Conservation (phyloP, 2,888 invertebrate species). For the Anthoptus insignis region DNA sequence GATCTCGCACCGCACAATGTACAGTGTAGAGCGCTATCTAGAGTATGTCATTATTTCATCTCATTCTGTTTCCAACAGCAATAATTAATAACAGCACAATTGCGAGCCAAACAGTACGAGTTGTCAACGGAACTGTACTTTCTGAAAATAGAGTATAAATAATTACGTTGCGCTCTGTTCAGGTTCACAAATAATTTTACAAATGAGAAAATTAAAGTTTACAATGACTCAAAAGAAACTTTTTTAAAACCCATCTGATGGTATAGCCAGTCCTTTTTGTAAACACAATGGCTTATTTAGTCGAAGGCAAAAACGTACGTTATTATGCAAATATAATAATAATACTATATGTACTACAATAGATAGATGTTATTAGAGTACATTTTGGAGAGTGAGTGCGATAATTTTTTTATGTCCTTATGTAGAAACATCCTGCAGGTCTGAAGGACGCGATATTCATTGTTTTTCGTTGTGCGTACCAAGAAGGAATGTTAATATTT, state of each 20-base stretch:
- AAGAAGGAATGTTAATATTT: too few species aligned
- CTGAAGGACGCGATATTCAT: too few species aligned
- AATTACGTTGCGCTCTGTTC: constrained; percentile 29
- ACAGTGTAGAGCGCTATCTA: neutral
- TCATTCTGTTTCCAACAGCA: constrained; percentile 30
- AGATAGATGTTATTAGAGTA: too few species aligned
- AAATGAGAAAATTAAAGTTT: constrained; percentile 5
- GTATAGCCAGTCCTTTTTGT: too few species aligned
- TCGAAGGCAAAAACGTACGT: neutral
- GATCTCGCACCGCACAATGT: neutral
- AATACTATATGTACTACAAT: too few species aligned
- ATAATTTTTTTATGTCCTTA: too few species aligned
- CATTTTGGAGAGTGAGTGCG: too few species aligned
- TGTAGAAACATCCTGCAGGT: too few species aligned
- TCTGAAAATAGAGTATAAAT: constrained; percentile 27
- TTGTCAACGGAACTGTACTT: constrained; percentile 24
- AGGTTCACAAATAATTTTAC: neutral
- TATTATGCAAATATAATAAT: neutral
- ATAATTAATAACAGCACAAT: constrained; percentile 38
- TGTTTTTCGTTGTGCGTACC: too few species aligned
- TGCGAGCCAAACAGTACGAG: constrained; percentile 13
- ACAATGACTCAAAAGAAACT: neutral
- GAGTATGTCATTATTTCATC: constrained; percentile 34
- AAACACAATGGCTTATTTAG: neutral
- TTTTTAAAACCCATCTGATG: neutral